These are phyloP conservation scores for Cantharis rustica DNA, from an alignment of 2,888 invertebrate species.

Conservation along the genomic window DNA sequence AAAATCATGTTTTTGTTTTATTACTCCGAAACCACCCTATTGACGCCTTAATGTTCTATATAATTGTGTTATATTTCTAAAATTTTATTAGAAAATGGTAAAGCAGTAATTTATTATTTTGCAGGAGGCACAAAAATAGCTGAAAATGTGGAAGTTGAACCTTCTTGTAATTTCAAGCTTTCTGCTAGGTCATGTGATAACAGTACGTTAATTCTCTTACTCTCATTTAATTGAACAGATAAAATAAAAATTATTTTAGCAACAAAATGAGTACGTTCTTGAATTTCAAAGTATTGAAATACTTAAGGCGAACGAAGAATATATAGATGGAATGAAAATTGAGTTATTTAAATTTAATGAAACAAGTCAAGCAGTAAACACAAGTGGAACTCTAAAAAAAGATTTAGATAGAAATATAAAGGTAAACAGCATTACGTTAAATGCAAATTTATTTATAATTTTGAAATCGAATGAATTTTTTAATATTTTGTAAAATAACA, in stretches of 20 bases:
- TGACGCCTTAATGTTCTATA: neutral
- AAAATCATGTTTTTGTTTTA: neutral
- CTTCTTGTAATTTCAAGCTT: neutral
- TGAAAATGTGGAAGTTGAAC: neutral
- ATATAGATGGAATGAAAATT: conserved; percentile 3
- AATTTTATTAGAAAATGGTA: neutral
- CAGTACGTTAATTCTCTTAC: neutral
- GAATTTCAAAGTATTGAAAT: conserved; percentile 18
- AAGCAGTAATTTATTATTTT: neutral
- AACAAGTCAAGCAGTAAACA: conserved; percentile 17
- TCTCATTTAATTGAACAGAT: neutral
- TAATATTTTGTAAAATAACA: neutral
- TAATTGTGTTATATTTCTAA: neutral
- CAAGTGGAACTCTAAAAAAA: conserved; percentile 14
- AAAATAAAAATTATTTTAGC: neutral
- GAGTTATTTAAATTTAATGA: conserved; percentile 17
- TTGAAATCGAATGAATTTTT: neutral
- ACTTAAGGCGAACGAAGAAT: conserved; percentile 8
- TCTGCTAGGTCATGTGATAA: neutral
- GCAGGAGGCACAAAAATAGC: neutral
- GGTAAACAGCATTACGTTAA: neutral
- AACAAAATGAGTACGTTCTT: conserved; percentile 10
- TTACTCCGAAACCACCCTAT: neutral
- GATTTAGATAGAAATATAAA: conserved; percentile 22
- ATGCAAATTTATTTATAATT: neutral